Percentiles rank a stretch among this genome's conserved stretches.
Conservation (phyloP, 2,797 vertebrate genomes). For the Urosaurus nigricauda region DNA sequence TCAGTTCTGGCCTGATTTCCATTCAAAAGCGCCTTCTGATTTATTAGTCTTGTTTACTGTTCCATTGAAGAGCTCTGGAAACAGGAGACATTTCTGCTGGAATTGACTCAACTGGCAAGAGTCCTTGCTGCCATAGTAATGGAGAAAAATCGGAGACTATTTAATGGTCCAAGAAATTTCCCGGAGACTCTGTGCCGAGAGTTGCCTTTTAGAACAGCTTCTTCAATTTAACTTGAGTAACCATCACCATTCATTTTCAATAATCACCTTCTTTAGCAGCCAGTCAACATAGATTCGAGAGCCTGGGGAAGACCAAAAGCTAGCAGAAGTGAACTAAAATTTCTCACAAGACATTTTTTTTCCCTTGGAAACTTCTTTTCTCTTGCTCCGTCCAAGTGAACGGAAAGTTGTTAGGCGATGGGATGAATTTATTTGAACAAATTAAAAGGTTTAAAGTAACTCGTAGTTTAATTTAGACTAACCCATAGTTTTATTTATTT, state of each 20-base stretch:
- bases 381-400: not conserved
- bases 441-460: no score
- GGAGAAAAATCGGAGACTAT: not conserved
- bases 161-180: constrained; percentile 20
- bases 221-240: constrained; percentile 10
- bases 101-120: constrained; percentile 30
- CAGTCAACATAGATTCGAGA: not conserved
- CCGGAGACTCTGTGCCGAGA: constrained; percentile 18
- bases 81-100: constrained; percentile 26
- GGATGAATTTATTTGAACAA: no score
- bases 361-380: not conserved
- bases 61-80: constrained; percentile 21
- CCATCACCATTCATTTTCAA: constrained; percentile 29
- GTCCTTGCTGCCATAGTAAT: constrained; percentile 27
- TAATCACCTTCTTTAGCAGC: not conserved
- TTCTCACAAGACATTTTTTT: not conserved
- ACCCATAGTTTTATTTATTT: no score
- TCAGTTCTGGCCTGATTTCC: not conserved
- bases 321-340: not conserved
- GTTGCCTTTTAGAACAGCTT: not conserved
- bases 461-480: no score
- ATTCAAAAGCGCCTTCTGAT: constrained; percentile 36
- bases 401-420: no score
- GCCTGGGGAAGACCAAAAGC: not conserved
- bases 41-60: constrained; percentile 30